phyloP scores from a whole-genome alignment of 2,797 vertebrate species.

The Selene dorsalis region DNA sequence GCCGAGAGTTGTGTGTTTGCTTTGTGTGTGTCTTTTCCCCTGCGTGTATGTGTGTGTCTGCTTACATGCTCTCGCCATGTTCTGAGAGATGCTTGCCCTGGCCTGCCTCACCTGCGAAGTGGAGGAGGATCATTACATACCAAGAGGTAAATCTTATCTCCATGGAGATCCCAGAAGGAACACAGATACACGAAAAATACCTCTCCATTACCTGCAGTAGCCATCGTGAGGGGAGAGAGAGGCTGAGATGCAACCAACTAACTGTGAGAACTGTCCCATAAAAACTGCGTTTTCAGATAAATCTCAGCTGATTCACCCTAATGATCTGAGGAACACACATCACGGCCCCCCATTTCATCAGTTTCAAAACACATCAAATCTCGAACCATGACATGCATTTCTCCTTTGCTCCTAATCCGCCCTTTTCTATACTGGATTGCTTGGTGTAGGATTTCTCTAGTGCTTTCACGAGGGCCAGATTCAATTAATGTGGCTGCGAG shows the following conservation, averaged over 20 bases:
- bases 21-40: conserved; percentile 16
- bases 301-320: conserved; percentile 67
- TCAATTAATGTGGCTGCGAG: conserved; percentile 78
- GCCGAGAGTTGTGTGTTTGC: conserved; percentile 58
- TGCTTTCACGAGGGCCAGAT: conserved; percentile 70
- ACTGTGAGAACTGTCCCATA: conserved; percentile 62
- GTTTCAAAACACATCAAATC: conserved; percentile 70
- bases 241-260: conserved; percentile 58
- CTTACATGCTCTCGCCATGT: conserved; percentile 58
- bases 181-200: conserved; percentile 49
- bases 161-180: conserved; percentile 64
- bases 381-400: conserved; percentile 45
- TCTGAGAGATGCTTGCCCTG: conserved; percentile 47
- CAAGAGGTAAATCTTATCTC: conserved; percentile 74
- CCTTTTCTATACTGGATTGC: conserved; percentile 51
- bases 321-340: conserved; percentile 71
- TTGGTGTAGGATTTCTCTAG: conserved; percentile 56
- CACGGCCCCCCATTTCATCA: conserved; percentile 50
- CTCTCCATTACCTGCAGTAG: conserved; percentile 48
- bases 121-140: conserved; percentile 72
- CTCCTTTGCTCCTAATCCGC: conserved; percentile 69
- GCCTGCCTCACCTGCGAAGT: conserved; percentile 65
- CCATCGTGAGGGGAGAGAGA: conserved; percentile 21
- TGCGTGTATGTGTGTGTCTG: not conserved
- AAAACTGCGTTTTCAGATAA: conserved; percentile 61